Evolutionary conservation across 2,797 vertebrate genomes (phyloP).

Genomic region (Sarcophilus harrisii): DNA sequence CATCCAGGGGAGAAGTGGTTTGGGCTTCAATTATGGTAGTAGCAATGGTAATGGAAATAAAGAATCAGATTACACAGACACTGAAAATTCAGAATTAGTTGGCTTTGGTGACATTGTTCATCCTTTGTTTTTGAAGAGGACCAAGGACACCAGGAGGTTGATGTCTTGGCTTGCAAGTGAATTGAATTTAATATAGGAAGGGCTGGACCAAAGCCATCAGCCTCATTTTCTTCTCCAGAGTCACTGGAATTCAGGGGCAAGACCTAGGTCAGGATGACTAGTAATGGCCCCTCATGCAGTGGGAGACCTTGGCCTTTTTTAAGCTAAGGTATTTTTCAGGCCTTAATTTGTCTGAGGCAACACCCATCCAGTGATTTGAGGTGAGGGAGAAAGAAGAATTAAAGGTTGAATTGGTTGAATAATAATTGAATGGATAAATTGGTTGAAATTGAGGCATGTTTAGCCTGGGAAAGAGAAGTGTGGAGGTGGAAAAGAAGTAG

Average conservation of each 20-base stretch:
- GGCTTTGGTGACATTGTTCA: background rate
- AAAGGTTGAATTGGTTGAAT: background rate
- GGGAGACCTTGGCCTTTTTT: too few relatives aligned
- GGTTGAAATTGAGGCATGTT: background rate
- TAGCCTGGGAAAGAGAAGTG: background rate
- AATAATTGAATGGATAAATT: background rate
- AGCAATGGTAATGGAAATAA: background rate
- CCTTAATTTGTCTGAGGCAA: background rate
- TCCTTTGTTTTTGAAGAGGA: background rate
- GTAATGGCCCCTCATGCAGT: background rate
- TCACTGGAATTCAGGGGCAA: background rate
- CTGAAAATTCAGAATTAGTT: background rate
- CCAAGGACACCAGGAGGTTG: background rate
- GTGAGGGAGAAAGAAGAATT: background rate
- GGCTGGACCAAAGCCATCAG: background rate
- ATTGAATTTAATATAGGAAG: background rate
- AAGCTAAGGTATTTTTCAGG: background rate
- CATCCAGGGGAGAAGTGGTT: background rate
- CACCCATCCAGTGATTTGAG: background rate
- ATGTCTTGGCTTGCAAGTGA: background rate
- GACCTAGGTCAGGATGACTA: background rate
- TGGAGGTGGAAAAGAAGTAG: background rate
- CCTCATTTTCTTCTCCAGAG: background rate
- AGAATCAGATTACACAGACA: background rate
- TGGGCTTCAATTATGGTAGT: slow-evolving; percentile 7